Percentiles rank a stretch among this genome's conserved stretches.
Evolutionary conservation across 2,113 vertebrate genomes (phyloP).

Genomic region (Vulpes vulpes): DNA sequence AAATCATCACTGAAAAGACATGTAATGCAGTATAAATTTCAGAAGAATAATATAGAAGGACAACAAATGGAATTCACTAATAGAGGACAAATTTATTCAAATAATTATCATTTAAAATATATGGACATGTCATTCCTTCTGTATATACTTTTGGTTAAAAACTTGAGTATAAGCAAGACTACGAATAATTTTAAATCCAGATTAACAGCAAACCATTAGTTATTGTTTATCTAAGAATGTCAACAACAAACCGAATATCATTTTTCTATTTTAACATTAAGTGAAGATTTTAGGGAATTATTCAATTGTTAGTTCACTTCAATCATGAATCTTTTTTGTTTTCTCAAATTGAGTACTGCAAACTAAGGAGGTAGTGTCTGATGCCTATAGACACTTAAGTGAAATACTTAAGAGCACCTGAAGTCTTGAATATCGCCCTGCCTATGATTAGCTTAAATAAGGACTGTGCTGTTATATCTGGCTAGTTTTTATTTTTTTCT

Average conservation of each 20-base stretch:
- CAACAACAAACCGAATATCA: background rate
- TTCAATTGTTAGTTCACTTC: background rate
- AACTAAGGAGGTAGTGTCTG: background rate
- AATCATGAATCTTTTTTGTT: background rate
- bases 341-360: background rate
- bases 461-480: fast-evolving
- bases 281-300: background rate
- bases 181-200: background rate
- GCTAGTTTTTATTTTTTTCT: background rate
- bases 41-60: background rate
- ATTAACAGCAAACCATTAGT: background rate
- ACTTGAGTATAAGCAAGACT: background rate
- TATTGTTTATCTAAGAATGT: background rate
- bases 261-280: slow-evolving; percentile 7
- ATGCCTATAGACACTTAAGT: background rate
- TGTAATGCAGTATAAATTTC: background rate
- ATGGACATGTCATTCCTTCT: background rate
- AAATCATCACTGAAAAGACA: background rate
- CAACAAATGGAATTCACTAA: background rate
- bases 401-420: background rate
- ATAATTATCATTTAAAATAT: background rate
- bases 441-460: background rate
- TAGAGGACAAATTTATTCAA: background rate
- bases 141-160: background rate
- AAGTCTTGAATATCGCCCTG: background rate